These are phyloP conservation scores for Parasteatoda tepidariorum DNA, from an alignment of 1,140 invertebrate genomes.

Conservation along the genomic window DNA sequence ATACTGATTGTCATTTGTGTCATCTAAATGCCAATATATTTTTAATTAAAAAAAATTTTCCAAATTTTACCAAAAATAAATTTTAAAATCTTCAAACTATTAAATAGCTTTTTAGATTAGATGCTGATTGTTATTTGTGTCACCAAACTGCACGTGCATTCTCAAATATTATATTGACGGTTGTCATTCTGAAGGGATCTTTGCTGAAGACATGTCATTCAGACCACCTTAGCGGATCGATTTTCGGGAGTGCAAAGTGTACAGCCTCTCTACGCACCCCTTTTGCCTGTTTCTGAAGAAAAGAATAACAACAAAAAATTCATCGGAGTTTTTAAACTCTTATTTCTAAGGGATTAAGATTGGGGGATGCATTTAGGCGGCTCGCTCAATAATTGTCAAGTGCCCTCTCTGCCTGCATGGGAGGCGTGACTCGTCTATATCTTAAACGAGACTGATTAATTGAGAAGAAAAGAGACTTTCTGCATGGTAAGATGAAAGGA, in stretches of 20 bases:
- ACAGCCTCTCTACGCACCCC: not conserved
- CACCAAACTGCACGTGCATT: no score
- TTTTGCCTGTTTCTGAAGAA: not conserved
- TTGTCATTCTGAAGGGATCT: no score
- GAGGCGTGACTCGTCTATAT: not conserved
- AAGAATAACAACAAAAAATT: not conserved
- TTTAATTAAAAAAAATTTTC: no score
- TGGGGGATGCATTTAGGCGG: not conserved
- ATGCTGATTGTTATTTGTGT: no score
- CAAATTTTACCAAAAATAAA: no score
- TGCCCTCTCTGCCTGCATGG: not conserved
- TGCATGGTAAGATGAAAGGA: no score
- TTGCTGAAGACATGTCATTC: not conserved
- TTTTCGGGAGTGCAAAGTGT: not conserved
- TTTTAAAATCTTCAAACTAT: no score
- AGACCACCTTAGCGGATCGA: slow-evolving; percentile 8
- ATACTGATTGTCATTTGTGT: no score
- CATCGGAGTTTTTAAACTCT: slow-evolving; percentile 39
- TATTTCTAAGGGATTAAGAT: slow-evolving; percentile 44
- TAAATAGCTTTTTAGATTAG: no score
- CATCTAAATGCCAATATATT: no score
- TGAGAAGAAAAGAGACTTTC: not conserved
- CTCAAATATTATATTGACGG: no score
- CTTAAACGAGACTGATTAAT: not conserved
- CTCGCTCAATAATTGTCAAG: slow-evolving; percentile 47